Evolutionary conservation across 1,140 invertebrate genomes (phyloP), one percentile per base, ranked within the genome.

Genomic region (Aphaenogaster rudis): DNA sequence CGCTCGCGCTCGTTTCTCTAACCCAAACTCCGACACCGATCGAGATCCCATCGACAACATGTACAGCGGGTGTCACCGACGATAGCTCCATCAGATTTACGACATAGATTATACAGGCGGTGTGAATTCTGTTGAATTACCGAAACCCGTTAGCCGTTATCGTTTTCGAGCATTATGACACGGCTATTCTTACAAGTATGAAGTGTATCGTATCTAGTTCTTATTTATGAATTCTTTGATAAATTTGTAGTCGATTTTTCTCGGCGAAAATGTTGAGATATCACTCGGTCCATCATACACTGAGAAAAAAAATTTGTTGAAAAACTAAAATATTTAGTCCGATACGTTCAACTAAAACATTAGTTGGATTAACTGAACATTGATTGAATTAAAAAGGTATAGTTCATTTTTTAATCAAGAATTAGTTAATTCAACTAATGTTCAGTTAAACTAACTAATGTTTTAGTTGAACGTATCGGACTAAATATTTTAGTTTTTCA

Each of bases 11-110:
- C 74, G 48, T 61, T 61, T 63, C 61, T 74, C 66, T 33, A 89
- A 86, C 33, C 42, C 88, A n/a, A 89, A 59, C 50, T 87, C 45
- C 42, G 59, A 74, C 74, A 59, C 45, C 9, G 76, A 80, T 74
- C 57, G 79, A 63, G 21, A 74, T 48, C 28, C 42, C 33, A 63
- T 67, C 36, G 36, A 15, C 52, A 81, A 48, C 13, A 42, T 54
- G 64, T 85, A 48, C 36, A 66, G 17, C 61, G 21, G 8, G 9
- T 74, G 63, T 88, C 72, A 78, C 7, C n/a, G 42, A 50, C 17
- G 28, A 87, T 45, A 17, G 11, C 8, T 9, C 17, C 28, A 77
- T 78, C 72, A 15, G 7, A 80, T 67, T 39, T 54, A 69, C n/a
- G 15, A 42, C 0, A 39, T 50, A 21, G 36, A 71, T 81, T 28